Conservation (phyloP, 2,888 invertebrate species). For the Masnerella sp. region DNA sequence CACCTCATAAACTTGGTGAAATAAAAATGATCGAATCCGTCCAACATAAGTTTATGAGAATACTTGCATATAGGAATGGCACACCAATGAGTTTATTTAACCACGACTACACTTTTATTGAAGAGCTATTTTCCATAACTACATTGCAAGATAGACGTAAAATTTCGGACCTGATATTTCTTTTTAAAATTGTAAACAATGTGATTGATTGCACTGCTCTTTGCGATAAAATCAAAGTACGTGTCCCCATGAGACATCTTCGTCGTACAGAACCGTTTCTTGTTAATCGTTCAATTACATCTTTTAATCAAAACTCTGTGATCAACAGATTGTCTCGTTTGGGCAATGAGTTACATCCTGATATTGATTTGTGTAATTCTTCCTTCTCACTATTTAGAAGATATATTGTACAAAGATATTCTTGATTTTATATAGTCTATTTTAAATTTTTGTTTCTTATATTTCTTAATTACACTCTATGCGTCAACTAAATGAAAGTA, state of each 20-base stretch:
- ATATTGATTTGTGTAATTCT: no score
- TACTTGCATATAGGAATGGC: slow-evolving; percentile 4
- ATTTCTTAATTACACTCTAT: no score
- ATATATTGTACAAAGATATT: no score
- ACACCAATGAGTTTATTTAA: slow-evolving; percentile 6
- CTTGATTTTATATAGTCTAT: no score
- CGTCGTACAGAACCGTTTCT: background rate
- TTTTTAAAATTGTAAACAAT: background rate
- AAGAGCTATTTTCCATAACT: background rate
- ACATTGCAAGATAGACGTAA: background rate
- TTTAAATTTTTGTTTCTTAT: no score
- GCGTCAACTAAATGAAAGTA: no score
- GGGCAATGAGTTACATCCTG: no score
- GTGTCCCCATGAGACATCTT: background rate
- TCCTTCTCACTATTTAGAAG: no score
- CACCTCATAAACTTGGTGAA: background rate
- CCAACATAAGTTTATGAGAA: slow-evolving; percentile 11
- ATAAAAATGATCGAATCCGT: slow-evolving; percentile 3
- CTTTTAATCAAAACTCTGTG: no score
- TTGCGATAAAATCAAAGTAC: background rate
- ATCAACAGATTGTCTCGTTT: no score
- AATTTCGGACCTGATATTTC: background rate
- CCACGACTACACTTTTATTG: slow-evolving; percentile 2
- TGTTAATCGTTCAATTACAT: background rate
- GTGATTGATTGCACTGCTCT: background rate